Evolutionary conservation across 1,140 invertebrate species (phyloP).

Genomic region (Polyergus mexicanus): DNA sequence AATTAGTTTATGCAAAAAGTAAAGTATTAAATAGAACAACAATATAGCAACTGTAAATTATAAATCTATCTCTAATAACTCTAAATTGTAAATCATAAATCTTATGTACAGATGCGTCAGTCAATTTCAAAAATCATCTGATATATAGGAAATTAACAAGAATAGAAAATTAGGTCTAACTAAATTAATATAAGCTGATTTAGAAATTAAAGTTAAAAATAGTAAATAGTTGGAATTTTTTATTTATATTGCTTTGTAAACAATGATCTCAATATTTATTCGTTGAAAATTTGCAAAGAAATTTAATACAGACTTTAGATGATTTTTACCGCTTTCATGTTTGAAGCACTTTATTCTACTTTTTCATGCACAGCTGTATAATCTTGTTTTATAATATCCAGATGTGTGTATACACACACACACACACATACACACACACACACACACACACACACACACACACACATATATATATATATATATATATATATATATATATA

Average conservation of each 20-base stretch:
- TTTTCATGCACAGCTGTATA: not conserved
- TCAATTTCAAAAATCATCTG: too few species aligned
- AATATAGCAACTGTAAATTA: not conserved
- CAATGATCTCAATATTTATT: not conserved
- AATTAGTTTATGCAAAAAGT: not conserved
- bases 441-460: too few species aligned
- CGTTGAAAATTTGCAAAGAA: not conserved
- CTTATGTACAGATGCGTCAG: too few species aligned
- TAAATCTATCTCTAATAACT: too few species aligned
- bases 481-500: too few species aligned
- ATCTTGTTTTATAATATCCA: constrained; percentile 7
- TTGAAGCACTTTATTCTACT: not conserved
- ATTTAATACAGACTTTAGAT: constrained; percentile 5
- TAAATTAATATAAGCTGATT: not conserved
- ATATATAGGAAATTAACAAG: too few species aligned
- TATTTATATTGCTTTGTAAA: not conserved
- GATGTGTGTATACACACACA: not conserved
- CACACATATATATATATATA: too few species aligned
- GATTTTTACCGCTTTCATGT: not conserved
- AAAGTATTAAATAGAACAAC: not conserved
- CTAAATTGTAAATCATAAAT: too few species aligned
- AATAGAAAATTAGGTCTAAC: too few species aligned
- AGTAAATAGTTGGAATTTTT: constrained; percentile 15
- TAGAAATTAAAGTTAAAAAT: not conserved
- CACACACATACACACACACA: too few species aligned